These are phyloP conservation scores for Schrankia costaestrigalis DNA, from an alignment of 2,888 invertebrate genomes.

Conservation along the genomic window DNA sequence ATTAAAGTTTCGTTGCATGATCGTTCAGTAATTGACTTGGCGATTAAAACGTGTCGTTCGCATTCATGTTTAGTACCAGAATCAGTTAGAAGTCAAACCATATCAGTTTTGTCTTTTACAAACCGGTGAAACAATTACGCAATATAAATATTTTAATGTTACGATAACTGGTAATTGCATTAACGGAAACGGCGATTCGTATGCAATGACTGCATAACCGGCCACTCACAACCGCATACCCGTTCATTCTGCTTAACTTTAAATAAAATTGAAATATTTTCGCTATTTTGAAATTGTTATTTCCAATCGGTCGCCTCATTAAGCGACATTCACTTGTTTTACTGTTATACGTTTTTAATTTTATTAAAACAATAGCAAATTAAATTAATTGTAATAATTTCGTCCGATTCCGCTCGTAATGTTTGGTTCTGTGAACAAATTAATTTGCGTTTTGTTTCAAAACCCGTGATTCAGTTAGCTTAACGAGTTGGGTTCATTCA, in stretches of 20 bases:
- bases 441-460: conserved; percentile 32
- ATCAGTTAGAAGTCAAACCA: no score
- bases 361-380: conserved; percentile 29
- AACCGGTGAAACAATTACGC: conserved; percentile 24
- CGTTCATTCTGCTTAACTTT: conserved; percentile 40
- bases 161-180: conserved; percentile 30
- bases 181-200: conserved; percentile 39
- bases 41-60: no score
- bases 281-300: conserved; percentile 20
- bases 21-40: no score
- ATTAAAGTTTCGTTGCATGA: no score
- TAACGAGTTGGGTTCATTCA: conserved; percentile 19
- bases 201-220: conserved; percentile 36
- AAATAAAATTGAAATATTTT: conserved; percentile 36
- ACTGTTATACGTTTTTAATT: conserved; percentile 33
- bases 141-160: conserved; percentile 22
- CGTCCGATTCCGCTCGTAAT: conserved; percentile 20
- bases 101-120: no score
- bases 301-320: conserved; percentile 28
- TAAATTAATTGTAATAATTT: conserved; percentile 32
- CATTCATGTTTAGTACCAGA: no score
- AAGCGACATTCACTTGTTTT: conserved; percentile 28
- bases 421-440: conserved; percentile 22
- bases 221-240: conserved; percentile 38
- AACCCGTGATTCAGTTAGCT: conserved; percentile 24